These are phyloP conservation scores for Harpalus rufipes DNA, from an alignment of 2,888 invertebrate genomes.

Conservation along the genomic window DNA sequence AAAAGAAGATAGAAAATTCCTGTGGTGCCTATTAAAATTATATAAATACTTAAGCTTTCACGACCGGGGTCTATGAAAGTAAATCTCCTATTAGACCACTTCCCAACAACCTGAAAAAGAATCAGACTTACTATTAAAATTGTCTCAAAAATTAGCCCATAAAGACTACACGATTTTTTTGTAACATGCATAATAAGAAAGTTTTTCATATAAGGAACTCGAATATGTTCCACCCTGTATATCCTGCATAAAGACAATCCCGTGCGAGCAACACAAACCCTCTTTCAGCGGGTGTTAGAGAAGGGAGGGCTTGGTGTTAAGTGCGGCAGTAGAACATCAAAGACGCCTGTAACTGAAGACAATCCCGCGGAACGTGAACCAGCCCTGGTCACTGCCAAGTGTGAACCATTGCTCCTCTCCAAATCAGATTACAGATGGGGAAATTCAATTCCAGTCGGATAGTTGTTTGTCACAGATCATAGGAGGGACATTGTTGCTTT, in stretches of 20 bases:
- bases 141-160: too few relatives aligned
- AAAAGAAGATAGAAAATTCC: too few relatives aligned
- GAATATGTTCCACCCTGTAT: constrained; percentile 33
- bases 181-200: too few relatives aligned
- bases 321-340: constrained; percentile 46
- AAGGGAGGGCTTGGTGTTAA: constrained; percentile 11
- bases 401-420: constrained; percentile 24
- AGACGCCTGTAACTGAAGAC: constrained; percentile 46
- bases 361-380: constrained; percentile 17
- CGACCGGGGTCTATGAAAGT: too few relatives aligned
- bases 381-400: constrained; percentile 16
- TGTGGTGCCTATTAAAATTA: too few relatives aligned
- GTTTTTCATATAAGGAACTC: too few relatives aligned
- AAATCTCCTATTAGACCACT: too few relatives aligned
- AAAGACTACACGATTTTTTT: too few relatives aligned
- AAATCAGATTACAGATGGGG: constrained; percentile 51
- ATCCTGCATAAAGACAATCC: constrained; percentile 23
- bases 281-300: background rate
- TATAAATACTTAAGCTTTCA: too few relatives aligned
- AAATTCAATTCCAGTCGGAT: constrained; percentile 29
- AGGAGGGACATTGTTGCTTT: constrained; percentile 30
- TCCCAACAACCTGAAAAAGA: too few relatives aligned
- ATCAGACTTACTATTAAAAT: background rate
- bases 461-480: constrained; percentile 47
- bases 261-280: background rate